Evolutionary conservation across 2,113 vertebrate genomes (phyloP).

Genomic region (Malurus elegans): DNA sequence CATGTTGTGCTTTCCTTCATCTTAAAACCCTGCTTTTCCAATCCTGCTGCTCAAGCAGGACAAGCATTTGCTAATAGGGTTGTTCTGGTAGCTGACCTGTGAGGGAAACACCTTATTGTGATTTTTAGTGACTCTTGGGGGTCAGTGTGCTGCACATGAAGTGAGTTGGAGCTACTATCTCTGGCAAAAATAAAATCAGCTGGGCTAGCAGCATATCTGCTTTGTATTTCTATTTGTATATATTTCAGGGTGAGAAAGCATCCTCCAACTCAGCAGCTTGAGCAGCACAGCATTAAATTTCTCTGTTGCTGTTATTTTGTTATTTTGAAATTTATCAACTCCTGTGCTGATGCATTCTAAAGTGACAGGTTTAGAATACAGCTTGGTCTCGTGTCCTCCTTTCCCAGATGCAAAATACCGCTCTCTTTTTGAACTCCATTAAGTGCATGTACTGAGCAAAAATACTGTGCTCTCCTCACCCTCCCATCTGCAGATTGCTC

Average conservation of each 20-base stretch:
- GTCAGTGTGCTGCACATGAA: neutral
- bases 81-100: neutral
- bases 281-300: neutral
- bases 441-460: neutral
- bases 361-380: neutral
- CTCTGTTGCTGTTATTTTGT: neutral
- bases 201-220: neutral
- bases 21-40: constrained; percentile 10
- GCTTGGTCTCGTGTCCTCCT: neutral
- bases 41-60: neutral
- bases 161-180: neutral
- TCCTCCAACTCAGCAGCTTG: neutral
- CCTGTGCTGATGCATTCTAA: neutral
- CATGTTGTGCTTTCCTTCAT: neutral
- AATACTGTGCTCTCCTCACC: constrained; percentile 8
- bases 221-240: neutral
- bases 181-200: neutral
- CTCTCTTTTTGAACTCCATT: neutral
- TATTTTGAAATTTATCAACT: neutral
- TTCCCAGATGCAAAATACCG: neutral
- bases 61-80: neutral
- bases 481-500: constrained; percentile 23
- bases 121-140: neutral
- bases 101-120: neutral
- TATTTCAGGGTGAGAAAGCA: neutral